Evolutionary conservation across 2,797 vertebrate genomes (phyloP).

Genomic region (Hylomyscus alleni): DNA sequence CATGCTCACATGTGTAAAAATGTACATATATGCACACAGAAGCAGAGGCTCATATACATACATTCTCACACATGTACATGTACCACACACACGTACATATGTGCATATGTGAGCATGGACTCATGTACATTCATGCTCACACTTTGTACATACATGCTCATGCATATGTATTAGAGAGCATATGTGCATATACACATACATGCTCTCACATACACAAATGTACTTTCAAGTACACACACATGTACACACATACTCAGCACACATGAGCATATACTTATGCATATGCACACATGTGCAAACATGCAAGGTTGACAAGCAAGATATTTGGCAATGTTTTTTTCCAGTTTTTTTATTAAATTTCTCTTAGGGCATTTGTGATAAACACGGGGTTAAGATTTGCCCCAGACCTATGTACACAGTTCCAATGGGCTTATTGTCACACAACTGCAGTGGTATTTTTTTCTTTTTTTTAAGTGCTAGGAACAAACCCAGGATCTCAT

Average conservation of each 20-base stretch:
- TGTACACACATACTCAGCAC: neutral
- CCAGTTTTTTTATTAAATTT: neutral
- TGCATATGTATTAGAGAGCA: neutral
- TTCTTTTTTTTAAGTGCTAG: neutral
- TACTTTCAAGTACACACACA: neutral
- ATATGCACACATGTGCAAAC: neutral
- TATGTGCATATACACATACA: neutral
- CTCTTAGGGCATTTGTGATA: neutral
- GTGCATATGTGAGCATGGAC: neutral
- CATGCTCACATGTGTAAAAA: neutral
- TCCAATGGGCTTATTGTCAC: neutral
- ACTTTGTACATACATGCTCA: neutral
- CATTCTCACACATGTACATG: neutral
- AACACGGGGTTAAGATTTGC: neutral
- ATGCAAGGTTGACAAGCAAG: neutral
- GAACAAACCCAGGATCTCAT: neutral
- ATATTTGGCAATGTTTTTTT: neutral
- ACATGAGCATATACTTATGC: neutral
- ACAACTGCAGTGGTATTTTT: neutral
- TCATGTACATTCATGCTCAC: neutral
- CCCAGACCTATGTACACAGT: rapidly evolving
- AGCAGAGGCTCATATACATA: neutral
- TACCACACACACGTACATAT: neutral
- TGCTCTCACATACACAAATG: neutral
- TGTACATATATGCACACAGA: neutral